Base-by-base conservation (phyloP, 2,888 invertebrate genomes). In the Nomada fabriciana region DNA sequence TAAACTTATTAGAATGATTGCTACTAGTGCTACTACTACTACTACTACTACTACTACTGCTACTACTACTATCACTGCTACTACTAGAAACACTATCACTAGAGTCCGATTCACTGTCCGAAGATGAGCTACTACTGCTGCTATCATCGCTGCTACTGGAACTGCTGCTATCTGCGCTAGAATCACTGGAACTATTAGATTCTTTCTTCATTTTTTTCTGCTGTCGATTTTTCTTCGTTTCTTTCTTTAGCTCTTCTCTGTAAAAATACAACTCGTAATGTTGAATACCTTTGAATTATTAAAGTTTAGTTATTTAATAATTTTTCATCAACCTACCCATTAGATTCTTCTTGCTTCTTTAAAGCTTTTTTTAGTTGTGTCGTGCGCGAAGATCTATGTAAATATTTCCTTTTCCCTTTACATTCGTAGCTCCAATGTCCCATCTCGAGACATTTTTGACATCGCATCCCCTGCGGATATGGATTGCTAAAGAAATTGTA, bases 381-480 rank as follows among this genome's bases (percentile, higher is more conserved):
- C 0, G 98, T 97, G 74, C 98, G 96, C 0, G 98, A 98, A 7
- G 96, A 96, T 76, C 98, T 96, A 89, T 98, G 96, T 5, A 98
- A 94, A 93, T 97, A 97, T 94, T 98, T 98, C 82, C 98, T 95
- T 94, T 98, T 98, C 18, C 97, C 97, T 87, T 96, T 98, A 92
- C 98, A 99, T 94, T 98, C 97, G 91, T 98, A 99, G 80, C 98
- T 98, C 98, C 98, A 99, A 93, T 99, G 98, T 0, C 98, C 98
- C 91, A 96, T 96, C 94, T 98, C 97, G 65, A 98, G 94, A 92
- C 98, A 99, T 94, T 98, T 98, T 93, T 98, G 98, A 93, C 98
- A 99, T 36, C 97, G 96, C 80, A 97, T 95, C 15, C 97, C 97
- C 93, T 97, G 96, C 0, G 97, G 97, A 93, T 96, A 96, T n/a